A percentile compares a stretch with the other conserved stretches of the same genome.
phyloP scores from a whole-genome alignment of 1,140 invertebrate species.

The Procambarus clarkii region DNA sequence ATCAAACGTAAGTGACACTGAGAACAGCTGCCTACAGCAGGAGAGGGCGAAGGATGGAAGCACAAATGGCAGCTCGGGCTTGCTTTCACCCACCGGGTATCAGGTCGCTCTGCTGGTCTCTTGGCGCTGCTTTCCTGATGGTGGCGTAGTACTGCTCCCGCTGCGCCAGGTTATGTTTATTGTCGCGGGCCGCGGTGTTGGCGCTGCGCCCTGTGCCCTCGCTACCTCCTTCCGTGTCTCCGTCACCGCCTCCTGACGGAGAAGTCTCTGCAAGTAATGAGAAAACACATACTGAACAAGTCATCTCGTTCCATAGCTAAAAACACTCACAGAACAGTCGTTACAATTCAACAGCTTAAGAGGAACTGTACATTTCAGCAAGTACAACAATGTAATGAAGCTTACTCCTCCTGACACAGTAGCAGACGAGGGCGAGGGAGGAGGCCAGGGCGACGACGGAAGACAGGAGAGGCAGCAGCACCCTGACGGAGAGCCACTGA shows the following conservation, averaged over 20 bases:
- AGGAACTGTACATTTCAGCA: no score
- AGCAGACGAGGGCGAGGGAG: conserved; percentile 65
- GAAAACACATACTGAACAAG: no score
- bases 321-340: no score
- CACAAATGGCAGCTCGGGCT: not conserved
- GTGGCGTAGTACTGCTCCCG: conserved; percentile 64
- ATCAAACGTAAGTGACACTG: not conserved
- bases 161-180: conserved; percentile 67
- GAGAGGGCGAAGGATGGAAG: not conserved
- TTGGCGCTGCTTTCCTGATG: conserved; percentile 52
- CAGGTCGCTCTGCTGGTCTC: conserved; percentile 57
- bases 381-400: not conserved
- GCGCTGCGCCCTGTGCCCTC: conserved; percentile 35
- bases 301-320: no score
- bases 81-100: conserved; percentile 33
- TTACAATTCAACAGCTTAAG: no score
- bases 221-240: conserved; percentile 14
- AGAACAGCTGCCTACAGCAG: not conserved
- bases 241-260: conserved; percentile 30
- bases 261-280: not conserved
- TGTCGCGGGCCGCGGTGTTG: conserved; percentile 57
- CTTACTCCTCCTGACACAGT: conserved; percentile 66
- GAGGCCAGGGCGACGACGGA: conserved; percentile 61
- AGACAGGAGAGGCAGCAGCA: conserved; percentile 54
- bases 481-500: conserved; percentile 61